Conservation (phyloP, 2,113 vertebrate species). For the Gila orcuttii region DNA sequence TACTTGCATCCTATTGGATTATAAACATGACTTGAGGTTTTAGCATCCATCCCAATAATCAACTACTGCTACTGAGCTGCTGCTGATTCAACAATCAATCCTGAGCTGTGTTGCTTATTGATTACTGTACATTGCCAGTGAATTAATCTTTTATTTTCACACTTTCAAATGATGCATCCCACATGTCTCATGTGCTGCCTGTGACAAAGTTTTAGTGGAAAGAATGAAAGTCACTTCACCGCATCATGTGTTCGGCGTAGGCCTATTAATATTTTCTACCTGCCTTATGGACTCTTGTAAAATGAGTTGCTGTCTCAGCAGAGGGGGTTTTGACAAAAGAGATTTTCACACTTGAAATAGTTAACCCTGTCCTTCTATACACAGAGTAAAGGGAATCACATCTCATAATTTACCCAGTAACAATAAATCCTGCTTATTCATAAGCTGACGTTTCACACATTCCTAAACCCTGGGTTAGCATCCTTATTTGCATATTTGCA, state of each 20-base stretch:
- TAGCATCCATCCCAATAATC: slow-evolving; percentile 7
- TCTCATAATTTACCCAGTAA: too few relatives aligned
- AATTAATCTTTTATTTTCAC: slow-evolving; percentile 16
- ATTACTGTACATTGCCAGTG: neutral
- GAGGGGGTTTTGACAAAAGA: neutral
- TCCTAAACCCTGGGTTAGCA: too few relatives aligned
- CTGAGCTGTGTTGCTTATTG: neutral
- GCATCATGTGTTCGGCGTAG: neutral
- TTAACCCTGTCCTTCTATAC: too few relatives aligned
- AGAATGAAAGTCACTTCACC: neutral
- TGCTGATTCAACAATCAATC: neutral
- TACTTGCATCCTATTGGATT: neutral
- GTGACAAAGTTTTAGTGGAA: slow-evolving; percentile 32
- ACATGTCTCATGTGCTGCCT: neutral
- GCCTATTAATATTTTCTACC: slow-evolving; percentile 2
- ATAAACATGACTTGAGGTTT: neutral
- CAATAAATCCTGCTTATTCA: too few relatives aligned
- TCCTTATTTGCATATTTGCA: too few relatives aligned
- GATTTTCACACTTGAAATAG: too few relatives aligned
- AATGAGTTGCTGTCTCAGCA: slow-evolving; percentile 28
- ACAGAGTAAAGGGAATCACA: too few relatives aligned
- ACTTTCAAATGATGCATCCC: neutral
- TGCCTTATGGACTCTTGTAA: neutral
- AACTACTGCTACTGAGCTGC: neutral
- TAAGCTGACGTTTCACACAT: too few relatives aligned